Percentiles rank a stretch among this genome's conserved stretches.
Evolutionary conservation across 2,888 invertebrate species (phyloP).

Genomic region (Yponomeuta malinellus): DNA sequence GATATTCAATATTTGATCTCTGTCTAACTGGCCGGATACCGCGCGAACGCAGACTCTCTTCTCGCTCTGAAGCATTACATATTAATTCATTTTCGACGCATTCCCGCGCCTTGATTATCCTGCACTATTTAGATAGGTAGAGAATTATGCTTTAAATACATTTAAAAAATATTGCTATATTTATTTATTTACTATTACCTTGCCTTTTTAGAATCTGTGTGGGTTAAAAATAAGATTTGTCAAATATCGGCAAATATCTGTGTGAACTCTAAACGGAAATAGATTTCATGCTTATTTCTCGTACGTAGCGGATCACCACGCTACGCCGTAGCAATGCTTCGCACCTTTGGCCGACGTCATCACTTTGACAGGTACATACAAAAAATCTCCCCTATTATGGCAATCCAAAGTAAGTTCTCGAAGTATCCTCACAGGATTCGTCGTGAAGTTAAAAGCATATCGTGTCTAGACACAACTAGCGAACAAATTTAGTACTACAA

Average conservation of each 20-base stretch:
- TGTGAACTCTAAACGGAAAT: not conserved
- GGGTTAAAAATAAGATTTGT: too few species aligned
- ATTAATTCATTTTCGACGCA: slow-evolving; percentile 73
- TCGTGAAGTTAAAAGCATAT: slow-evolving; percentile 66
- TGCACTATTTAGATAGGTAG: slow-evolving; percentile 27
- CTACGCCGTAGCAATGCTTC: slow-evolving; percentile 10
- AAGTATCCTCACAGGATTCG: slow-evolving; percentile 59
- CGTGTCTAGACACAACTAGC: slow-evolving; percentile 72
- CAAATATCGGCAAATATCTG: too few species aligned
- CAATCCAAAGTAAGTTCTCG: slow-evolving; percentile 36
- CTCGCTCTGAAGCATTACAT: slow-evolving; percentile 64
- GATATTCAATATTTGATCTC: slow-evolving; percentile 75
- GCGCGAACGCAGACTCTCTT: slow-evolving; percentile 50
- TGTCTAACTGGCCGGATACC: slow-evolving; percentile 72
- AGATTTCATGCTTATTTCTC: not conserved
- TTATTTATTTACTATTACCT: too few species aligned
- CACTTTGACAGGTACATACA: not conserved
- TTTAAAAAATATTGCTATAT: too few species aligned
- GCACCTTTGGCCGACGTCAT: not conserved
- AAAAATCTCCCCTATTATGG: not conserved
- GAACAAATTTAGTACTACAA: slow-evolving; percentile 71
- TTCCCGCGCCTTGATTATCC: slow-evolving; percentile 72
- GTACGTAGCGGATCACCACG: slow-evolving; percentile 7
- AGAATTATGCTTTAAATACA: too few species aligned
- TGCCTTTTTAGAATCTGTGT: too few species aligned